A percentile compares a stretch with the other conserved stretches of the same genome.
These are phyloP conservation scores for Akabosia matsudoensis DNA, from an alignment of 1,140 invertebrate genomes.

Conservation along the genomic window DNA sequence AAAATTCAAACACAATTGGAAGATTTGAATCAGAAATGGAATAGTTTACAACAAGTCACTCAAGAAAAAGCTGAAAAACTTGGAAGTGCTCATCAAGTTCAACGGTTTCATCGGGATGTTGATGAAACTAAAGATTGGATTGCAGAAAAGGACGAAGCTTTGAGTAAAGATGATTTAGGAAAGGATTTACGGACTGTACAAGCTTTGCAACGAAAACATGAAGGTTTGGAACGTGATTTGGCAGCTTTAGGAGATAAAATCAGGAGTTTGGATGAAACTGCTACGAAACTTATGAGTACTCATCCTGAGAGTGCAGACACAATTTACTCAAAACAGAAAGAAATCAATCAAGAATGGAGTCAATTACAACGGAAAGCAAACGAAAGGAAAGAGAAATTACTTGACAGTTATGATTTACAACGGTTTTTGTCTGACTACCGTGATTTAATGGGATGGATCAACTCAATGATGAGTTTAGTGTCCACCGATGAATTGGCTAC, in stretches of 20 bases:
- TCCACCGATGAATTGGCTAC: constrained; percentile 97
- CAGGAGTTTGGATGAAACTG: constrained; percentile 82
- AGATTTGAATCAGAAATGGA: constrained; percentile 96
- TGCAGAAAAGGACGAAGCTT: constrained; percentile 92
- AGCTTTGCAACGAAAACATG: constrained; percentile 75
- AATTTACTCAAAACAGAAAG: constrained; percentile 84
- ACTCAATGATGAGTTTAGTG: constrained; percentile 95
- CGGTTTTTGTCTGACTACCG: constrained; percentile 95
- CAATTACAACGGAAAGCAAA: constrained; percentile 85
- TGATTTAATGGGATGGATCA: constrained; percentile 95
- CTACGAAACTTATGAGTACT: constrained; percentile 81
- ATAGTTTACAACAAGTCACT: constrained; percentile 85
- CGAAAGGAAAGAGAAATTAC: constrained; percentile 68
- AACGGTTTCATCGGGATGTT: constrained; percentile 96
- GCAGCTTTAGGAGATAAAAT: constrained; percentile 94
- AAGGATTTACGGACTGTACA: constrained; percentile 96
- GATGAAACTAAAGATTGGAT: constrained; percentile 99
- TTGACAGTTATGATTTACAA: constrained; percentile 93
- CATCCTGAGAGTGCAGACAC: constrained; percentile 89
- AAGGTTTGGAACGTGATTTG: constrained; percentile 94
- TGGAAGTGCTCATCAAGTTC: constrained; percentile 98
- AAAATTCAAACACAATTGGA: constrained; percentile 48
- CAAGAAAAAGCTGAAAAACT: constrained; percentile 90
- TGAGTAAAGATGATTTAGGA: constrained; percentile 95
- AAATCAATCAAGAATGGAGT: constrained; percentile 92